Evolutionary conservation across 2,113 vertebrate species (phyloP), one percentile per base, ranked within the genome.

Genomic region (Heteronetta atricapilla): DNA sequence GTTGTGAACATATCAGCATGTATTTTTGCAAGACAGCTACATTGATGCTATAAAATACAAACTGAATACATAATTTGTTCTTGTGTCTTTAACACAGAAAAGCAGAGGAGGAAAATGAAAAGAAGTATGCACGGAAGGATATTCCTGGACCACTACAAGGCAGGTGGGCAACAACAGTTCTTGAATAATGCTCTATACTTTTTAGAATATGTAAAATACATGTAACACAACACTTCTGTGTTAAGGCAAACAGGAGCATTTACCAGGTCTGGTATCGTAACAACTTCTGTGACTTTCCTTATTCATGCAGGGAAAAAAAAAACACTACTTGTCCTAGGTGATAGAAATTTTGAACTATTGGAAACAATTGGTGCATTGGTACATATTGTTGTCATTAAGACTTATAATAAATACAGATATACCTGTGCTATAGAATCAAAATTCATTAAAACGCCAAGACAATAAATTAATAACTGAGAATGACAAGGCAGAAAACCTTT

Each of bases 61-160:
- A 50, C 20, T 72, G 29, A 87, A 74, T 56, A 36, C 13, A 4
- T 20, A 26, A 22, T 80, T 89, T 67, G 29, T 97, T 95, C 36
- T 93, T 81, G 72, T 97, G 46, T 93, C 33, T 92, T 95, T 94
- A 80, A 94, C 82, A 67, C 94, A 99, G 98, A 94, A 98, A 98
- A 96, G 55, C 46, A 25, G 98, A 98, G 40, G 97, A 98, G 31
- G 98, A 98, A 89, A 95, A 97, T 85, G 99, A 98, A 67, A 98
- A 94, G 72, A 98, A 93, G 60, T 96, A 98, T 59, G 73, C 92
- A 56, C 97, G 98, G 85, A 98, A 97, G 85, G 99, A 98, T 96
- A 99, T 99, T 95, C 99, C 99, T 44, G 99, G 99, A 74, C 99
- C 99, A 8, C 98, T 99, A 72, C 99, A 99, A 96, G 99, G 98